Evolutionary conservation across 2,113 vertebrate genomes (phyloP), one percentile per base, ranked within the genome.

Genomic region (Megaceryle torquata): DNA sequence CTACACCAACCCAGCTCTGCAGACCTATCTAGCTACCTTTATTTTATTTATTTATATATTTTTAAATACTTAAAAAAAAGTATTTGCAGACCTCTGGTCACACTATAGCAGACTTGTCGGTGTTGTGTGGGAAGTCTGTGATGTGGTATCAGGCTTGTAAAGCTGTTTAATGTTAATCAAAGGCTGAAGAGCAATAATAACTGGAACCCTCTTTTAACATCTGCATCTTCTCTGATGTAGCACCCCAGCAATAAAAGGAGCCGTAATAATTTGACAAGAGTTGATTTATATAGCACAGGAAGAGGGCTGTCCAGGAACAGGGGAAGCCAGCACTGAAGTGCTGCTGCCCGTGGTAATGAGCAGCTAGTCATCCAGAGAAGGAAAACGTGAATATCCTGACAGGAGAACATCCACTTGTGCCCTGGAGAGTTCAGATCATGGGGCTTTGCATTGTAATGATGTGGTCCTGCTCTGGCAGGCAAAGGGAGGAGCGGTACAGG

Each of bases 341-440:
- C 56, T 84, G 74, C 68, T 92, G 69, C 65, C 57, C n/a, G 8
- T 6, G 41, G 64, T 54, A 76, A 86, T 7, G 46, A 94, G 79
- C 80, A 93, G 51, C 86, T 50, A 60, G 39, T 61, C 59, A 77
- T 33, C 68, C 80, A 78, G 86, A 69, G 86, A 43, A 88, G 91
- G 88, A 74, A 94, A 90, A 86, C 82, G 64, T 43, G 80, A 92
- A 83, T 79, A 79, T 89, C 93, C 89, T 94, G 93, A 93, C 82
- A 86, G 91, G 13, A 96, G 76, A 86, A 39, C 88, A 88, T 33
- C 86, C 53, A 46, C 76, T 54, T 33, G 86, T 92, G 88, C 83
- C 96, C 88, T 81, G 76, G 60, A 92, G 94, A 93, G 68, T 13
- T 93, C 68, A 15, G 88, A 50, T 39, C 1, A 8, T 51, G 82